Evolutionary conservation across 2,888 invertebrate genomes (phyloP).

Genomic region (Apocheima hispidaria): DNA sequence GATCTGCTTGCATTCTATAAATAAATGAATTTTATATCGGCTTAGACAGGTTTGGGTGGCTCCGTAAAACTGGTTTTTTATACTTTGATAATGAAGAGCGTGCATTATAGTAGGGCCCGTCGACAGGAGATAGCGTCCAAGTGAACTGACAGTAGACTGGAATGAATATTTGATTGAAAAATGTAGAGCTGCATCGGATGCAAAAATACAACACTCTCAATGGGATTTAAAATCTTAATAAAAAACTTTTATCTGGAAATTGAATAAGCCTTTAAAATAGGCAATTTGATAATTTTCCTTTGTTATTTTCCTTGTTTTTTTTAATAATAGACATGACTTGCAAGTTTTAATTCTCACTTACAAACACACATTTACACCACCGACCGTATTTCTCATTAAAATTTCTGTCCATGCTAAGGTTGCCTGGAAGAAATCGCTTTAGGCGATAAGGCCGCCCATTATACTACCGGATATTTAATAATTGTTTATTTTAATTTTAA

Average conservation of each 20-base stretch:
- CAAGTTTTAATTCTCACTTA: too few relatives aligned
- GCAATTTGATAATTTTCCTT: neutral
- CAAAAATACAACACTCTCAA: neutral
- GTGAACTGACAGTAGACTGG: slow-evolving; percentile 1
- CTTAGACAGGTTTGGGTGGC: slow-evolving; percentile 35
- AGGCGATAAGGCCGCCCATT: too few relatives aligned
- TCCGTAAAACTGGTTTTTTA: slow-evolving; percentile 40
- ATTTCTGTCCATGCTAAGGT: too few relatives aligned
- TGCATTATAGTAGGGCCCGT: slow-evolving; percentile 30
- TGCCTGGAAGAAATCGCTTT: too few relatives aligned
- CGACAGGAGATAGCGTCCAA: slow-evolving; percentile 17
- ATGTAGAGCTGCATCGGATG: neutral
- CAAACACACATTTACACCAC: too few relatives aligned
- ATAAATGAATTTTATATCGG: slow-evolving; percentile 34
- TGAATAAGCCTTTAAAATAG: neutral
- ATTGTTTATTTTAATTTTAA: too few relatives aligned
- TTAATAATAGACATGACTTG: too few relatives aligned
- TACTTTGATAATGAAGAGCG: slow-evolving; percentile 28
- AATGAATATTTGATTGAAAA: neutral
- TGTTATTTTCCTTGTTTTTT: too few relatives aligned
- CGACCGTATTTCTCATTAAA: too few relatives aligned
- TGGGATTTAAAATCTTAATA: neutral
- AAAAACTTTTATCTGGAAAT: neutral
- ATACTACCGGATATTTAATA: too few relatives aligned
- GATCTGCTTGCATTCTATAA: slow-evolving; percentile 38